Evolutionary conservation across 2,113 vertebrate species (phyloP).

Genomic region (Mormoops blainvillei): DNA sequence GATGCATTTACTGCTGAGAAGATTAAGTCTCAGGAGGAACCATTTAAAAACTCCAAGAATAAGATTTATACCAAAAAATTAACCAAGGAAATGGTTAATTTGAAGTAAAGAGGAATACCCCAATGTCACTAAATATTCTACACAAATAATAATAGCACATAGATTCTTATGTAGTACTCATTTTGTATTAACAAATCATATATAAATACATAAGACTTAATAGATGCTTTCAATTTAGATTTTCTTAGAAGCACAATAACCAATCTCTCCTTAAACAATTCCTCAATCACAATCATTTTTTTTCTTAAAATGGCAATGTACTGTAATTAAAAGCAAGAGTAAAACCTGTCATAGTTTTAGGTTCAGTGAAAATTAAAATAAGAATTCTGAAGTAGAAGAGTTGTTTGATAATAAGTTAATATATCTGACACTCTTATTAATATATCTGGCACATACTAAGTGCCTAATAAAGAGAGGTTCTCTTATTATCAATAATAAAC

Average conservation of each 20-base stretch:
- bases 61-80: not conserved
- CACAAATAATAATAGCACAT: not conserved
- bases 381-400: not conserved
- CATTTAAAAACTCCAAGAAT: not conserved
- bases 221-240: not conserved
- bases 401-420: not conserved
- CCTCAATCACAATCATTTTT: not conserved
- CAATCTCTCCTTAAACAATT: not conserved
- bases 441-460: not conserved
- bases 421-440: not conserved
- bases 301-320: not conserved
- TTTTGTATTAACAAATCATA: not conserved
- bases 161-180: not conserved
- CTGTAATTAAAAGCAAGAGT: not conserved
- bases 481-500: not conserved
- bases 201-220: not conserved
- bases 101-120: not conserved
- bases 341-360: not conserved
- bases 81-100: not conserved
- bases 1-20: not conserved
- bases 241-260: not conserved
- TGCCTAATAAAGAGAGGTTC: not conserved
- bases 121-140: not conserved
- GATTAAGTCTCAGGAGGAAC: not conserved
- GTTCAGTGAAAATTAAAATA: not conserved